These are phyloP conservation scores for Venustaconcha ellipsiformis DNA, from an alignment of 1,140 invertebrate genomes.

Conservation along the genomic window DNA sequence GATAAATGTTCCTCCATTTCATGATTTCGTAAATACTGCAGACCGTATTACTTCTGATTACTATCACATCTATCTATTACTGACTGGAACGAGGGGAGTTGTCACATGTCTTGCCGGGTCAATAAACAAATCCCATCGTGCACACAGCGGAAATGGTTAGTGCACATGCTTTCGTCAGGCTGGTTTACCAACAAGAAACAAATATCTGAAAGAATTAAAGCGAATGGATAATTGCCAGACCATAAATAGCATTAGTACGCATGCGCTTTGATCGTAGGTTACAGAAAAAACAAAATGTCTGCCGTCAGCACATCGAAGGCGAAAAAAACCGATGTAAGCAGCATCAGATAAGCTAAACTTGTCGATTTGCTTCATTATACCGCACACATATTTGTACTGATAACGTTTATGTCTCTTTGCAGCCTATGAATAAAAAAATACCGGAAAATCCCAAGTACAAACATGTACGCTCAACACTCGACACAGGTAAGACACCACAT, in stretches of 20 bases:
- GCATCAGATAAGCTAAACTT: not conserved
- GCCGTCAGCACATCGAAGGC: constrained; percentile 44
- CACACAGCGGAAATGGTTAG: too few relatives aligned
- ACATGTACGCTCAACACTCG: constrained; percentile 64
- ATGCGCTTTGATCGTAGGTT: constrained; percentile 38
- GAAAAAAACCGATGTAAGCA: constrained; percentile 40
- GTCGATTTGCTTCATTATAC: not conserved
- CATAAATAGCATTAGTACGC: constrained; percentile 10
- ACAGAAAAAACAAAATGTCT: constrained; percentile 48
- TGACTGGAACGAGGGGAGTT: too few relatives aligned
- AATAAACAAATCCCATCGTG: too few relatives aligned
- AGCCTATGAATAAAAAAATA: constrained; percentile 63
- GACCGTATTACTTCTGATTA: too few relatives aligned
- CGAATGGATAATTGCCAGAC: too few relatives aligned
- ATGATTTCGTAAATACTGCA: too few relatives aligned
- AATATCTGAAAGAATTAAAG: too few relatives aligned
- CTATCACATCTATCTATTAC: too few relatives aligned
- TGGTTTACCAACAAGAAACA: too few relatives aligned
- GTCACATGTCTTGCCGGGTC: too few relatives aligned
- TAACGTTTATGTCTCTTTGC: constrained; percentile 34
- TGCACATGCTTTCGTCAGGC: too few relatives aligned
- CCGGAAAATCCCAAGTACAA: constrained; percentile 68
- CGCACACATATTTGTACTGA: not conserved
- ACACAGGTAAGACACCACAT: constrained; percentile 60
- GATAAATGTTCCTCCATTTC: too few relatives aligned